phyloP scores from a whole-genome alignment of 1,140 invertebrate species.

The Aphis craccivora region DNA sequence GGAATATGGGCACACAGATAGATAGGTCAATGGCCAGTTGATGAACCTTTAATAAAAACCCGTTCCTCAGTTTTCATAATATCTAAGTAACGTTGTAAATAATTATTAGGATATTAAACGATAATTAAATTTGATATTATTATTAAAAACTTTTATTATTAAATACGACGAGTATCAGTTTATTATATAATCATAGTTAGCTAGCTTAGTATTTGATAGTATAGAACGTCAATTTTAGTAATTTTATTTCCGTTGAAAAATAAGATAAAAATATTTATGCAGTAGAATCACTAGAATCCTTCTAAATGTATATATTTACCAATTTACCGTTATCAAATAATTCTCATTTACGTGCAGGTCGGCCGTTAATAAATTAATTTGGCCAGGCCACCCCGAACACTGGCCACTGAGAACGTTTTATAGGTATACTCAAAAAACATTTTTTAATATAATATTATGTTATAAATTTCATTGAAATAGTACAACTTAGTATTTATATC shows the following conservation, averaged over 20 bases:
- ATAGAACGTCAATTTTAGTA: neutral
- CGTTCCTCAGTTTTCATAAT: constrained; percentile 30
- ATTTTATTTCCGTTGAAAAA: neutral
- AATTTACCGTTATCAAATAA: neutral
- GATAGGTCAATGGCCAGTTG: constrained; percentile 44
- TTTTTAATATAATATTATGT: neutral
- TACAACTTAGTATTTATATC: neutral
- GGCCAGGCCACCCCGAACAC: neutral
- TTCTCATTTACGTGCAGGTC: neutral
- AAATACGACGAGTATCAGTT: neutral
- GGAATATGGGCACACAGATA: neutral
- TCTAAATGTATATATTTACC: neutral
- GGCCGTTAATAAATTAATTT: neutral
- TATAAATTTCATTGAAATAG: neutral
- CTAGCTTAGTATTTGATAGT: neutral
- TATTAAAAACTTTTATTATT: neutral
- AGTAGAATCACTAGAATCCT: neutral
- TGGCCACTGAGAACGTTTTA: neutral
- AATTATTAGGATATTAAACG: neutral
- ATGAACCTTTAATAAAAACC: constrained; percentile 22
- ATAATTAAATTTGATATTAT: neutral
- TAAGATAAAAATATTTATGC: neutral
- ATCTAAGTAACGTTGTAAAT: neutral
- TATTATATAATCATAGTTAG: neutral
- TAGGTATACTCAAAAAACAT: neutral